Evolutionary conservation across 2,888 invertebrate genomes (phyloP).

Genomic region (Cerceris ruficornis): DNA sequence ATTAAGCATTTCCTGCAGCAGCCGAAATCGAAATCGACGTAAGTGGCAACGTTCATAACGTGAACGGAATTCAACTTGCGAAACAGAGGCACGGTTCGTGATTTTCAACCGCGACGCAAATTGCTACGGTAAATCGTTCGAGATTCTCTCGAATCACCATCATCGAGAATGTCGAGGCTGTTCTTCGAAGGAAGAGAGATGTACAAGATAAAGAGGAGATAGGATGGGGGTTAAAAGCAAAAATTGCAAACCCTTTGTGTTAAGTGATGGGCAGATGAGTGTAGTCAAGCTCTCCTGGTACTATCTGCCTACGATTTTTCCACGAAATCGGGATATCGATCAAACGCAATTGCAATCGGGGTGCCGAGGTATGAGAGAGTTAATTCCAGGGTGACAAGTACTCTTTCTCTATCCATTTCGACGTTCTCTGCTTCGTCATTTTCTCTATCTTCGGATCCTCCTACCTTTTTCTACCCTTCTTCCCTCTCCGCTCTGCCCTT

Average conservation of each 20-base stretch:
- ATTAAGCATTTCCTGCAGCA: constrained; percentile 67
- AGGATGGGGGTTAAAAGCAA: neutral
- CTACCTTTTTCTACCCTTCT: constrained; percentile 25
- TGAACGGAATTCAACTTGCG: constrained; percentile 18
- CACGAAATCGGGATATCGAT: constrained; percentile 50
- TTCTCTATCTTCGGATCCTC: constrained; percentile 45
- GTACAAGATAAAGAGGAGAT: no score
- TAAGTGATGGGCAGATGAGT: neutral
- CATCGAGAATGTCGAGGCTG: neutral
- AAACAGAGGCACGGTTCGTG: constrained; percentile 41
- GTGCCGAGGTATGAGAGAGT: constrained; percentile 52
- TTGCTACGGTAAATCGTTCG: constrained; percentile 64
- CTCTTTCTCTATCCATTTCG: constrained; percentile 53
- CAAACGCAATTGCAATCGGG: constrained; percentile 57
- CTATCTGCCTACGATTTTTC: neutral
- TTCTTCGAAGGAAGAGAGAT: no score
- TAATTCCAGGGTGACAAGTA: constrained; percentile 49
- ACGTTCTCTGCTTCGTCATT: constrained; percentile 47
- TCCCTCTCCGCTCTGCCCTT: constrained; percentile 31
- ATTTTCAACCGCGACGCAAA: constrained; percentile 61
- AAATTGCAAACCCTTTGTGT: neutral
- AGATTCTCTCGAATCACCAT: constrained; percentile 9
- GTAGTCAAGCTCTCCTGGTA: neutral
- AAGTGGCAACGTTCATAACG: constrained; percentile 28
- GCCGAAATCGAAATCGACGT: constrained; percentile 41